Percentiles rank a stretch among this genome's conserved stretches.
Evolutionary conservation across 2,797 vertebrate species (phyloP).

Genomic region (Gorsachius magnificus): DNA sequence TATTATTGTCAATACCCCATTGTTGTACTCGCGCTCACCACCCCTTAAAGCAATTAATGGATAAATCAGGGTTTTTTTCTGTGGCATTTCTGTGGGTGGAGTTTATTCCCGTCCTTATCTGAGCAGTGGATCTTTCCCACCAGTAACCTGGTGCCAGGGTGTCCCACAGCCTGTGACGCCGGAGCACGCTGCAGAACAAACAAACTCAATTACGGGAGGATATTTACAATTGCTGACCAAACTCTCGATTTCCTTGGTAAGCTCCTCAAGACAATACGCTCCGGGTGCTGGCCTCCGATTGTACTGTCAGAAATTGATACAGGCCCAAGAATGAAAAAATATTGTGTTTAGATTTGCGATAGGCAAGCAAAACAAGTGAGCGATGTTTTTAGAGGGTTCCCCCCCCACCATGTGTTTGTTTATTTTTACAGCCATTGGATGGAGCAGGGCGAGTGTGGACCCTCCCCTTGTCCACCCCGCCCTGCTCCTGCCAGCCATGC

Average conservation of each 20-base stretch:
- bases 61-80: conserved; percentile 73
- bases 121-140: conserved; percentile 81
- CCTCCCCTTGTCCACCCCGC: conserved; percentile 56
- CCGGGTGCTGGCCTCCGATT: conserved; percentile 43
- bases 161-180: conserved; percentile 77
- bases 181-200: conserved; percentile 74
- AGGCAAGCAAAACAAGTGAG: conserved; percentile 63
- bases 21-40: conserved; percentile 71
- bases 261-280: conserved; percentile 72
- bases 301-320: conserved; percentile 74
- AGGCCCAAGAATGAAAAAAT: conserved; percentile 72
- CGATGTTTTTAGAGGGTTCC: neutral
- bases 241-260: conserved; percentile 76
- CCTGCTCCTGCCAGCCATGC: neutral
- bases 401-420: conserved; percentile 54
- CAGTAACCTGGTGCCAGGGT: conserved; percentile 87
- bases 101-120: conserved; percentile 83
- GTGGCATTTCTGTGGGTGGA: conserved; percentile 77
- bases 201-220: conserved; percentile 75
- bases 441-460: conserved; percentile 9
- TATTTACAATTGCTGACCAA: conserved; percentile 80
- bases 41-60: conserved; percentile 76
- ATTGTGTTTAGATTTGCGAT: conserved; percentile 69
- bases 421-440: conserved; percentile 72
- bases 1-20: conserved; percentile 77